phyloP scores from a whole-genome alignment of 2,888 invertebrate genomes.

The Zaprionus obscuricornis region DNA sequence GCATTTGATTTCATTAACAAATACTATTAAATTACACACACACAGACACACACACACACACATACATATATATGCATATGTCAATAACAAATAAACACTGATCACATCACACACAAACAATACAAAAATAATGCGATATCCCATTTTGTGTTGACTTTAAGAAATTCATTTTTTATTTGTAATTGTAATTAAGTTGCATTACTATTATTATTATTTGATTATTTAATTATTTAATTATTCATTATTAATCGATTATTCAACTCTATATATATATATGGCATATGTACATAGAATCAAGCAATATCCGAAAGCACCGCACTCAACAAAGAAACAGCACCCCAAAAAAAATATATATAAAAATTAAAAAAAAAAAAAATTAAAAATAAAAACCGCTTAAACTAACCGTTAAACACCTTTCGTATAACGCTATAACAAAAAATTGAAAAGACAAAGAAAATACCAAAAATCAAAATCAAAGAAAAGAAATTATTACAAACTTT shows the following conservation, averaged over 20 bases:
- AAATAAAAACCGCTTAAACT: conserved; percentile 28
- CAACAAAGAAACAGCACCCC: conserved; percentile 40
- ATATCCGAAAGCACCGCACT: conserved; percentile 61
- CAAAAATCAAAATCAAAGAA: conserved; percentile 11
- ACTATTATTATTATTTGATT: conserved; percentile 42
- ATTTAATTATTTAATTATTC: conserved; percentile 29
- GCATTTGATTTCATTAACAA: conserved; percentile 44
- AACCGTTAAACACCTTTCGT: conserved; percentile 37
- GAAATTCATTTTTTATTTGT: conserved; percentile 72
- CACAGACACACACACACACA: neutral
- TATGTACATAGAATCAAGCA: conserved; percentile 26
- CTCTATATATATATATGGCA: conserved; percentile 13
- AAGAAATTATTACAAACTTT: conserved; percentile 12
- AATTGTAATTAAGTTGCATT: conserved; percentile 54
- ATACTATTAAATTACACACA: conserved; percentile 8
- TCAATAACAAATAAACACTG: neutral
- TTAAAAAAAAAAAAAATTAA: conserved; percentile 11
- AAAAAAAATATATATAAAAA: conserved; percentile 25
- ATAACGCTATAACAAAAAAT: conserved; percentile 6
- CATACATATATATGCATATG: conserved; percentile 2
- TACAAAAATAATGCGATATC: conserved; percentile 45
- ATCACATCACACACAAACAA: conserved; percentile 5
- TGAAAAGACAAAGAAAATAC: conserved; percentile 2
- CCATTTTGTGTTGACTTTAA: conserved; percentile 71
- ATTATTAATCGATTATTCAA: conserved; percentile 11